These are phyloP conservation scores for Novumbra hubbsi DNA, from an alignment of 2,797 vertebrate species.

Conservation along the genomic window DNA sequence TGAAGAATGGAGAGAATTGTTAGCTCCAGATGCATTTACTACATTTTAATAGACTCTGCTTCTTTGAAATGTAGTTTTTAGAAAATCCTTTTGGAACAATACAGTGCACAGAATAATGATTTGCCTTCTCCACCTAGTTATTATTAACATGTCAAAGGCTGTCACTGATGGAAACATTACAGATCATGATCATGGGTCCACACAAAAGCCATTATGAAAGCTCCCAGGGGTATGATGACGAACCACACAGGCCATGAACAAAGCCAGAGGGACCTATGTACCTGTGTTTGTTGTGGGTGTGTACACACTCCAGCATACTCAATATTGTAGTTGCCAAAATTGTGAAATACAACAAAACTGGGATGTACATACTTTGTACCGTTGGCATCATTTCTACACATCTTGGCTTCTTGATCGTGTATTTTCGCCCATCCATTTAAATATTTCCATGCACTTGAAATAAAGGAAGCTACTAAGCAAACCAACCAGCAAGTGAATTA, in stretches of 20 bases:
- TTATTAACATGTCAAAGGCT: neutral
- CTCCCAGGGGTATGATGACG: neutral
- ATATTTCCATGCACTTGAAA: neutral
- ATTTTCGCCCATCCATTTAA: neutral
- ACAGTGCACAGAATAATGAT: neutral
- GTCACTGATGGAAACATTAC: neutral
- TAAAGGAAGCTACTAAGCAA: neutral
- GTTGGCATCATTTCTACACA: neutral
- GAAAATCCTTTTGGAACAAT: neutral
- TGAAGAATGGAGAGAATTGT: constrained; percentile 10
- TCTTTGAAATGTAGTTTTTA: neutral
- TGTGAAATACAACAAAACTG: too few relatives aligned
- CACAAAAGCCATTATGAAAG: neutral
- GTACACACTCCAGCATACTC: neutral
- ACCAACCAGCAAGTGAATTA: too few relatives aligned
- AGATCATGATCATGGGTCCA: neutral
- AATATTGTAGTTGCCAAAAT: too few relatives aligned
- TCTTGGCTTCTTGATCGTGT: neutral
- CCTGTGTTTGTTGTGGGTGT: neutral
- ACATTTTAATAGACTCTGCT: constrained; percentile 15
- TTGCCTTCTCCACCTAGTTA: neutral
- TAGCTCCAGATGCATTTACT: neutral
- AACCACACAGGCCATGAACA: neutral
- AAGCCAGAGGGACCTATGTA: neutral
- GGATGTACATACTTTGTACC: neutral